phyloP scores from a whole-genome alignment of 2,888 invertebrate species.

The Galeopsomyia nigrocyanea region DNA sequence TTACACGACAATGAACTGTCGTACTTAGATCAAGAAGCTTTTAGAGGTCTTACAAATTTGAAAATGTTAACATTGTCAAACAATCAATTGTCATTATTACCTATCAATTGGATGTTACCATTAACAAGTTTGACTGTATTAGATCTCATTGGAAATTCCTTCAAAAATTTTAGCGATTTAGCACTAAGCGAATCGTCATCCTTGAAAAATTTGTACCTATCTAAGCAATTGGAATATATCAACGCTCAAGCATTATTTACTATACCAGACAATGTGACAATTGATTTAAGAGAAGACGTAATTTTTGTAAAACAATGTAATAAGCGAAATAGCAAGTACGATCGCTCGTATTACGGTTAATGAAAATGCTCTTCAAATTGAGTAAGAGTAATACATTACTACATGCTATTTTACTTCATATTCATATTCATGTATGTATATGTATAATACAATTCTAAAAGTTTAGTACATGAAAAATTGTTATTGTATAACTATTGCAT shows the following conservation, averaged over 20 bases:
- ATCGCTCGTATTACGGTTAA: no score
- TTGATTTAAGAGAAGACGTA: background rate
- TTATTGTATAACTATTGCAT: no score
- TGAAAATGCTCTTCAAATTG: no score
- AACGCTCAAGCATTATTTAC: background rate
- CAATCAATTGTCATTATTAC: conserved; percentile 22
- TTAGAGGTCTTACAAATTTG: conserved; percentile 16
- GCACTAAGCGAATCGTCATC: conserved; percentile 7
- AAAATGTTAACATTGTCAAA: conserved; percentile 31
- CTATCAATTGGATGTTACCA: conserved; percentile 18
- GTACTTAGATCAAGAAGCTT: conserved; percentile 15
- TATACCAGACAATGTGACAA: conserved; percentile 29
- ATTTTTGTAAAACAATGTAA: conserved; percentile 7
- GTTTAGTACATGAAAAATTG: no score
- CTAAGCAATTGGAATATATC: conserved; percentile 17
- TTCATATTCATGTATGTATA: no score
- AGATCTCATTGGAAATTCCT: conserved; percentile 24
- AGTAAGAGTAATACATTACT: no score
- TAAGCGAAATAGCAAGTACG: no score
- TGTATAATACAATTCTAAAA: no score
- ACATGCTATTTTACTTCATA: no score
- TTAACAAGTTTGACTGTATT: conserved; percentile 21
- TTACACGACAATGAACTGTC: conserved; percentile 33
- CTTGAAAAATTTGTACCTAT: conserved; percentile 22
- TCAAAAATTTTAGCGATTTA: conserved; percentile 14